A percentile compares a stretch with the other conserved stretches of the same genome.
These are phyloP conservation scores for Nematolebias whitei DNA, from an alignment of 2,113 vertebrate species.

Conservation along the genomic window DNA sequence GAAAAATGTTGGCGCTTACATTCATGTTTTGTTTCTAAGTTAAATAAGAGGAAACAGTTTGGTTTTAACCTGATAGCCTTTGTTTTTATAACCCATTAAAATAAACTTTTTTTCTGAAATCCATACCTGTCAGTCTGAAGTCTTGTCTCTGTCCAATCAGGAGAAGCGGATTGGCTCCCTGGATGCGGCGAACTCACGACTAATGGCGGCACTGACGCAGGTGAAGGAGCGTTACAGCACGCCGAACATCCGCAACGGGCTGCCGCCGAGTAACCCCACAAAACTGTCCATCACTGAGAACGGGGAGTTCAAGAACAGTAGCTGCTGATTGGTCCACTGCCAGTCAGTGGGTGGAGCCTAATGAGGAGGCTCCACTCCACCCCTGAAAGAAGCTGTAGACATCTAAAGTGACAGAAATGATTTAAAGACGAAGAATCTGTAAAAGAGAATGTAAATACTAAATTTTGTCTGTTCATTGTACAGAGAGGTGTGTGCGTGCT, in stretches of 20 bases:
- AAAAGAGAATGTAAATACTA: slow-evolving; percentile 54
- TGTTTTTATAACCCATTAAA: no score
- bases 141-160: slow-evolving; percentile 75
- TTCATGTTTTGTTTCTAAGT: no score
- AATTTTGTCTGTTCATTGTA: slow-evolving; percentile 18
- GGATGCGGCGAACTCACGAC: slow-evolving; percentile 92
- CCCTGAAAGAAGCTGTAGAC: fast-evolving
- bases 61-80: slow-evolving; percentile 30
- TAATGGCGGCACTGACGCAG: slow-evolving; percentile 94
- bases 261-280: slow-evolving; percentile 92
- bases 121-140: slow-evolving; percentile 3
- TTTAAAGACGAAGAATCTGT: slow-evolving; percentile 22
- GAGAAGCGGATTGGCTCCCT: slow-evolving; percentile 93
- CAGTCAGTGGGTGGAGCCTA: slow-evolving; percentile 36
- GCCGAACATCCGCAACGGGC: slow-evolving; percentile 87
- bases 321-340: slow-evolving; percentile 82
- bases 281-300: slow-evolving; percentile 99
- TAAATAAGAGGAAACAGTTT: slow-evolving; percentile 1
- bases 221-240: slow-evolving; percentile 95
- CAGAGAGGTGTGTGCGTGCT: slow-evolving; percentile 6
- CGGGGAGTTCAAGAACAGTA: slow-evolving; percentile 98
- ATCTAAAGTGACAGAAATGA: background rate
- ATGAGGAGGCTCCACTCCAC: slow-evolving; percentile 35
- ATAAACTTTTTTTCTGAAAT: background rate
- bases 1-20: no score